Evolutionary conservation across 2,113 vertebrate genomes (phyloP), one percentile per base, ranked within the genome.

Genomic region (Gasterosteus aculeatus): DNA sequence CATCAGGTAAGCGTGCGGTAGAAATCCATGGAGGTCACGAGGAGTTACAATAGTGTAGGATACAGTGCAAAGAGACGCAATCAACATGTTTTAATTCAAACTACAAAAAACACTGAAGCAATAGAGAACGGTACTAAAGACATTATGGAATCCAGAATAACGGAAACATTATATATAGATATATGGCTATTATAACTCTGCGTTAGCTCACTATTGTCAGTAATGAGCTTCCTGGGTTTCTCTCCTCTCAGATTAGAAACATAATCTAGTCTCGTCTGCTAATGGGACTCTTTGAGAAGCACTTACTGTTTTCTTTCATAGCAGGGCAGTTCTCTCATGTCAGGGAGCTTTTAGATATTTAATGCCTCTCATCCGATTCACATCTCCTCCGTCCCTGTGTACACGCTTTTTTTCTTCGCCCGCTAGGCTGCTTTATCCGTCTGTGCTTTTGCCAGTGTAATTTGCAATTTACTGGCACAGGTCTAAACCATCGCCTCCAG

Each of bases 1-100:
- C 80, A 95, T 99, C 91, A 95, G 96, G 98, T 99, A 82, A 91
- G 95, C 76, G 10, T 11, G 12, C 2, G 14, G 18, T 15, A 9
- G 57, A 18, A 14, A 33, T 49, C 16, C 8, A 18, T 0, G 38
- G 22, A 26, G 22, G 22, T 26, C 22, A 26, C 22, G 22, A 1
- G 33, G 33, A 35, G 3, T 35, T 7, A 38, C 35, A 38, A 1
- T 38, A 38, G 35, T 38, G 35, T 4, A 38, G 35, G 35, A 38
- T 38, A 5, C 35, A 38, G 35, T 38, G 35, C 35, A 38, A 38
- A 38, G 33, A 35, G 33, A 35, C 33, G 3, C 5, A 3, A 35
- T 35, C 33, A 35, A 35, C 3, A 35, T 4, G 33, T 4, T 4
- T 38, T 7, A 5, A 38, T 38, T 38, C 6, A 38, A 38, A 38